Base-by-base conservation (phyloP, 64 coral and sea anemone genomes). In the Montipora capricornis region DNA sequence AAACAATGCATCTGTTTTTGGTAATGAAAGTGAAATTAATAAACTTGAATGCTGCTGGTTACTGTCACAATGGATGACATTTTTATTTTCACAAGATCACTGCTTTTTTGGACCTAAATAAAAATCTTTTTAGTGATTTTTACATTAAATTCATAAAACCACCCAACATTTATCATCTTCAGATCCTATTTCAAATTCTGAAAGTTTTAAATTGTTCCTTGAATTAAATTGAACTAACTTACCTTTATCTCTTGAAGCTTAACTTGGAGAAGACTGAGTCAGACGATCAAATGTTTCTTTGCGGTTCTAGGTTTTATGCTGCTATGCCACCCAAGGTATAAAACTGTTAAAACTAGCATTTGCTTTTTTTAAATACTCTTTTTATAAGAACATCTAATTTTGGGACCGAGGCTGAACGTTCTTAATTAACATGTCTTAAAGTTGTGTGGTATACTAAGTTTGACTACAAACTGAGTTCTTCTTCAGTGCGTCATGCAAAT, bases 201-300 rank as follows among this genome's bases (percentile, higher is more conserved):
- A 14, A 45, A 29, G 2, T 13, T 76, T 44, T 12, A 1, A 46
- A 17, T 48, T 26, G 64, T 47, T 6, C 11, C 19, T 5, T 70
- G 48, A 47, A 60, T 13, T 55, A 37, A 82, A 37, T 1, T 19
- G 2, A 83, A 8, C 45, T 86, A 86, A 86, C 66, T 19, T 47
- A 13, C 62, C 71, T 86, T 71, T 86, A 71, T 86, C 66, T 64
- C 82, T 86, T 86, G 62, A 86, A 86, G 82, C 47, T 69, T 49
- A 49, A 69, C 62, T 46, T 15, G 14, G 19, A 71, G 46, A 29
- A 86, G 66, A 86, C 45, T 8, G n/a, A 86, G 13, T 62, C 66
- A 13, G 66, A 67, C 46, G 60, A 49, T 50, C 82, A 86, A 83
- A 86, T 86, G 82, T 86, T 86, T 86, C 82, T 86, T 71, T 86